Evolutionary conservation across 2,113 vertebrate species (phyloP), one percentile per base, ranked within the genome.

Genomic region (Ceyx melanurus): DNA sequence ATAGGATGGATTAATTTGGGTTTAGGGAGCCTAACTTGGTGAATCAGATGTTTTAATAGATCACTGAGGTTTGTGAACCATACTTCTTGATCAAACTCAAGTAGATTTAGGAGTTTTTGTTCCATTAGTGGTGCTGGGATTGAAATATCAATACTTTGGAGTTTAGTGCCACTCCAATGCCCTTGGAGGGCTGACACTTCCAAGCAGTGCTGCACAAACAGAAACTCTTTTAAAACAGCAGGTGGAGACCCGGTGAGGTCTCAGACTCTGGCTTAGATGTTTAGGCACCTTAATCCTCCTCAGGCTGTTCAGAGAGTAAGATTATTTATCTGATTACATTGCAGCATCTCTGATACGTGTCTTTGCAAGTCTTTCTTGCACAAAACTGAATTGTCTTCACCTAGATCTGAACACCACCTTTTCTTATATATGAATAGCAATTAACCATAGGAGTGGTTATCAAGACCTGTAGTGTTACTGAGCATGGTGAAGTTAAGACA

Each of bases 381-480:
- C 5, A 42, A 77, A 92, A 25, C 16, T 61, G 17, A 73, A 77
- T 48, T 60, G 17, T 19, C 35, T 67, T 56, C 77, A 18, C 71
- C 54, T 54, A 64, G 37, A 58, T 23, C 35, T 53, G 33, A 86
- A 54, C 68, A 73, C 10, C 16, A 31, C 11, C 12, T 25, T 54
- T 88, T 86, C 35, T 43, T 72, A 66, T 33, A 33, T 31, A 46
- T 71, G 70, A 92, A 92, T 84, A 74, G 4, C 28, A 84, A 95
- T 72, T 79, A 95, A 72, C 15, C 77, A 76, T 19, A 62, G 70
- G 86, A 94, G 84, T 54, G 58, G 83, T 67, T 86, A 78, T 35
- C 1, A 3, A 81, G 76, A 91, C 35, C 35, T 82, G 23, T 6
- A 46, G 74, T 54, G 51, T 82, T 80, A 75, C n/a, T 66, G 54